A percentile compares a stretch with the other conserved stretches of the same genome.
Evolutionary conservation across 2,797 vertebrate species (phyloP).

Genomic region (Esox masquinongy): DNA sequence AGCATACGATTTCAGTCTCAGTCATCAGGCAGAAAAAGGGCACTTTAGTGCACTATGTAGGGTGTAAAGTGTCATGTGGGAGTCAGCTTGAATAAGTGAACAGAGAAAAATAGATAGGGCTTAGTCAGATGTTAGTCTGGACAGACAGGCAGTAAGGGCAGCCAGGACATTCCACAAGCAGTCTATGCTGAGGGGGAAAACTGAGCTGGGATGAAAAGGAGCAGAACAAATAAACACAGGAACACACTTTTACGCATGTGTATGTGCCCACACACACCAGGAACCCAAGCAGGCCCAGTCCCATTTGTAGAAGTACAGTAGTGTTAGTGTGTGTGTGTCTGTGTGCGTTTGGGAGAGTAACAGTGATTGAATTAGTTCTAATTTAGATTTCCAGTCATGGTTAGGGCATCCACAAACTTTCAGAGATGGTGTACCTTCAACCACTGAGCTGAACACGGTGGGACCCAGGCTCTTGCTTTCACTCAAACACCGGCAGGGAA

Average conservation of each 20-base stretch:
- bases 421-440: no score
- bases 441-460: no score
- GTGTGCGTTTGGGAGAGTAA: conserved; percentile 20
- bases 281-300: not conserved
- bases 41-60: not conserved
- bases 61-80: not conserved
- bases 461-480: no score
- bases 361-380: not conserved
- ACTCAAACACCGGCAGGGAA: no score
- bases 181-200: no score
- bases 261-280: not conserved
- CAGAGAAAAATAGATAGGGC: no score
- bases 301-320: not conserved
- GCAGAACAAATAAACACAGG: not conserved
- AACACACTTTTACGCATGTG: not conserved
- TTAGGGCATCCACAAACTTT: no score
- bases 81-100: not conserved
- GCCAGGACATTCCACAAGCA: not conserved
- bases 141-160: not conserved
- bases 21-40: not conserved
- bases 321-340: conserved; percentile 14
- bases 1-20: no score
- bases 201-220: not conserved
- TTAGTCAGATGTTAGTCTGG: not conserved
- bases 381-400: no score